Conservation (phyloP, 2,888 invertebrate species). For the Acanthosoma haemorrhoidale region DNA sequence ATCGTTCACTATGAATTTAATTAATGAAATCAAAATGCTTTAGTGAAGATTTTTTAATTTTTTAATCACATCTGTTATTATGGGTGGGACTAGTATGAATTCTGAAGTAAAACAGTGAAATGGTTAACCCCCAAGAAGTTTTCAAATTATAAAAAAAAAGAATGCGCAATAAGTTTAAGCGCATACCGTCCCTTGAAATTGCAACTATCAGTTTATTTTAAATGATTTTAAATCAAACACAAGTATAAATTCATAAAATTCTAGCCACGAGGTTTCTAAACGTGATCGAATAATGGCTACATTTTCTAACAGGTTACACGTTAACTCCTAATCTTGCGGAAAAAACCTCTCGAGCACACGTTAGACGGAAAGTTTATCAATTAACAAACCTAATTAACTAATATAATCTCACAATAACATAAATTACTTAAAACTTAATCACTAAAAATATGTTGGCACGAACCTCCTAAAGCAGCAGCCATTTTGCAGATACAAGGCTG, state of each 20-base stretch:
- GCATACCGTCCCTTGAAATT: too few relatives aligned
- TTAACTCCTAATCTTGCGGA: background rate
- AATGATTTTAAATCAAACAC: too few relatives aligned
- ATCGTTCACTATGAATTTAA: background rate
- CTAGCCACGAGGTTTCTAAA: conserved; percentile 43
- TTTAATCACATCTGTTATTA: conserved; percentile 22
- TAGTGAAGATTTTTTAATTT: conserved; percentile 15
- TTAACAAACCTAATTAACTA: background rate
- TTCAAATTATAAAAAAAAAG: background rate
- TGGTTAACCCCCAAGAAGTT: background rate
- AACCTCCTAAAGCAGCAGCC: conserved; percentile 72
- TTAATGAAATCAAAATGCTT: background rate
- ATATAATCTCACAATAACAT: background rate
- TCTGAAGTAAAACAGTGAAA: background rate
- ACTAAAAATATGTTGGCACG: conserved; percentile 52
- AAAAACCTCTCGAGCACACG: background rate
- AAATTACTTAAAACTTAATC: conserved; percentile 42
- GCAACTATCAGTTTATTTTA: too few relatives aligned
- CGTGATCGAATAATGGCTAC: conserved; percentile 13
- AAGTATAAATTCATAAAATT: background rate
- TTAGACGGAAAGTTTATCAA: background rate
- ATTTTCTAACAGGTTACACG: background rate
- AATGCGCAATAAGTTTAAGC: too few relatives aligned
- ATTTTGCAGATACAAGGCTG: conserved; percentile 51
- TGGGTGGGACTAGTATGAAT: conserved; percentile 10